Percentiles rank a stretch among this genome's conserved stretches.
Evolutionary conservation across 2,797 vertebrate genomes (phyloP).

Genomic region (Sebastes ruberrimus): DNA sequence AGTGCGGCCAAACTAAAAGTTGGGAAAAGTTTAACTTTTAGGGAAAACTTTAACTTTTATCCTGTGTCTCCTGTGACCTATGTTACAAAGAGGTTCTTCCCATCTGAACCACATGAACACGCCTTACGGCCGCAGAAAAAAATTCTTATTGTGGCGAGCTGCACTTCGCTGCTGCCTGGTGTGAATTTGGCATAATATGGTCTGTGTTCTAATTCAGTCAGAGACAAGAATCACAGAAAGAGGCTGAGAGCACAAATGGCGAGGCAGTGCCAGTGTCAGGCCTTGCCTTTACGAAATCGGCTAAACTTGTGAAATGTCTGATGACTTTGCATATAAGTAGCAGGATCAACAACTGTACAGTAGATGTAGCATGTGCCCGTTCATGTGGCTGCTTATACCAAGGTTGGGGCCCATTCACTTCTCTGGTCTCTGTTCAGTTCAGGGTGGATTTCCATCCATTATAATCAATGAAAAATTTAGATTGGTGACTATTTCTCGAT

Average conservation of each 20-base stretch:
- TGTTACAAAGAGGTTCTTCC: too few species aligned
- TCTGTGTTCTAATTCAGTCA: not conserved
- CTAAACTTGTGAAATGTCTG: not conserved
- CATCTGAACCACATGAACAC: too few species aligned
- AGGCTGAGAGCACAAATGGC: not conserved
- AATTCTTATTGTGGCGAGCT: rapidly evolving
- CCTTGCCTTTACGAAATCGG: not conserved
- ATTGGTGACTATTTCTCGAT: not conserved
- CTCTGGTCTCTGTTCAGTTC: not conserved
- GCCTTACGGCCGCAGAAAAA: too few species aligned
- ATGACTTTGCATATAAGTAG: not conserved
- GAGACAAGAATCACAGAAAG: not conserved
- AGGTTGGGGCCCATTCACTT: not conserved
- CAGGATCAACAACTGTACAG: not conserved
- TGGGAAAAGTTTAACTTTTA: too few species aligned
- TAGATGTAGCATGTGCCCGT: not conserved
- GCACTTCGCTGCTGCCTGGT: too few species aligned
- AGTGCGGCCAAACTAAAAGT: too few species aligned
- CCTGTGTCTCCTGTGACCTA: too few species aligned
- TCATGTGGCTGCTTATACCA: not conserved
- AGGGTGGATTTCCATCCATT: not conserved
- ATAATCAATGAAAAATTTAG: not conserved
- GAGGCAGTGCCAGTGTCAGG: not conserved
- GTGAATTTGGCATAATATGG: too few species aligned
- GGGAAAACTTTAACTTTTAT: too few species aligned